phyloP scores from a whole-genome alignment of 1,140 invertebrate genomes.

The Bombus sylvicola region DNA sequence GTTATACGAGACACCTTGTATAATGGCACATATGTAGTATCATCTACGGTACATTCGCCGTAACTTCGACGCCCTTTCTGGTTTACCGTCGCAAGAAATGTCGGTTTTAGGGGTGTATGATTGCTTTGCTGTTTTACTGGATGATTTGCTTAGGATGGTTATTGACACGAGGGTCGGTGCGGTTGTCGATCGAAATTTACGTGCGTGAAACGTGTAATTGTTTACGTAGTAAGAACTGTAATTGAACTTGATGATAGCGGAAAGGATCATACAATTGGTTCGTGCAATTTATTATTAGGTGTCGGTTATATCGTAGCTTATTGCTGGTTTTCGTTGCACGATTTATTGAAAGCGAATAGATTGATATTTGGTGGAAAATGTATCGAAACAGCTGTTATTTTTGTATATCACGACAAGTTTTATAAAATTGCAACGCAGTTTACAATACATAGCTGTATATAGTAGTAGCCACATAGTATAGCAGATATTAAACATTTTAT shows the following conservation, averaged over 20 bases:
- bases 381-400: background rate
- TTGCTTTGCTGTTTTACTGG: background rate
- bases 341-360: background rate
- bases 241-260: background rate
- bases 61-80: conserved; percentile 25
- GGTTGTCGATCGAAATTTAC: background rate
- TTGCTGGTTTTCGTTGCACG: background rate
- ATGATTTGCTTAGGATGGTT: background rate
- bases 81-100: background rate
- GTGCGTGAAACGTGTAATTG: background rate
- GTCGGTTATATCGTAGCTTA: background rate
- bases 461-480: too few species aligned
- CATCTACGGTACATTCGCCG: conserved; percentile 9
- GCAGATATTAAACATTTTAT: too few species aligned
- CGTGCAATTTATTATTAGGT: background rate
- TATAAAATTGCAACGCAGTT: too few species aligned
- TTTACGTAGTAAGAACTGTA: background rate
- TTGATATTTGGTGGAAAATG: background rate
- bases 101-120: background rate
- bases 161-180: background rate
- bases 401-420: background rate
- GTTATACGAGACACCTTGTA: conserved; percentile 3
- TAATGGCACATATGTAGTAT: conserved; percentile 30
- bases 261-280: background rate
- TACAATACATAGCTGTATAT: too few species aligned